Conservation (phyloP, 2,113 vertebrate species). For the Aix galericulata region DNA sequence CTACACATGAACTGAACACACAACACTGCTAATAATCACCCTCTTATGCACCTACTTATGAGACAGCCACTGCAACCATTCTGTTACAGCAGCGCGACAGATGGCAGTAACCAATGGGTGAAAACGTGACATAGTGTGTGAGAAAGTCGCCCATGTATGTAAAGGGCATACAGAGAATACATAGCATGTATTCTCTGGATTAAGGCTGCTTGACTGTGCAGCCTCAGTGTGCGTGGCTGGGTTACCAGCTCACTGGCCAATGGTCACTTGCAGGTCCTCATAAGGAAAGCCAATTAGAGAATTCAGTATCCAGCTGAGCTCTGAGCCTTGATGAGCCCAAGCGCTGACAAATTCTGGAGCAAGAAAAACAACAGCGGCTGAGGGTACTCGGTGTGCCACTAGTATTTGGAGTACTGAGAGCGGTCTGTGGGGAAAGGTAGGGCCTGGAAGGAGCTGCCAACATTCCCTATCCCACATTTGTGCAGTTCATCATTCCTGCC, state of each 20-base stretch:
- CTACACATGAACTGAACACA: background rate
- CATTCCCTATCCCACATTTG: conserved; percentile 69
- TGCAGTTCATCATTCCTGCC: conserved; percentile 71
- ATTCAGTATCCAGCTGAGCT: background rate
- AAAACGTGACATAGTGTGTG: background rate
- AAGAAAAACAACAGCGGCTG: conserved; percentile 23
- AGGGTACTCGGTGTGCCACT: conserved; percentile 13
- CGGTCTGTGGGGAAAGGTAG: background rate
- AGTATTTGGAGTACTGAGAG: background rate
- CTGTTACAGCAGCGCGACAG: background rate
- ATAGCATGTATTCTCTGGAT: background rate
- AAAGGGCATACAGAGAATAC: conserved; percentile 31
- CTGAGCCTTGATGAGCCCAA: background rate
- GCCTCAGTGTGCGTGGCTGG: rapidly evolving
- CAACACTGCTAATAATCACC: background rate
- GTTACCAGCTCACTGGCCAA: background rate
- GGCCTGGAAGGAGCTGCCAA: conserved; percentile 62
- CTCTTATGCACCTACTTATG: background rate
- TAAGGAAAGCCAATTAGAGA: conserved; percentile 35
- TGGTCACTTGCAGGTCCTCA: background rate
- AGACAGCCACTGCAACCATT: background rate
- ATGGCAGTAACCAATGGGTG: background rate
- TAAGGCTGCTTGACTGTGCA: background rate
- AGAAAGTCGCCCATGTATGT: background rate
- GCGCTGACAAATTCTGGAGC: conserved; percentile 10